Evolutionary conservation across 2,888 invertebrate genomes (phyloP).

Genomic region (Stenodera caucasica): DNA sequence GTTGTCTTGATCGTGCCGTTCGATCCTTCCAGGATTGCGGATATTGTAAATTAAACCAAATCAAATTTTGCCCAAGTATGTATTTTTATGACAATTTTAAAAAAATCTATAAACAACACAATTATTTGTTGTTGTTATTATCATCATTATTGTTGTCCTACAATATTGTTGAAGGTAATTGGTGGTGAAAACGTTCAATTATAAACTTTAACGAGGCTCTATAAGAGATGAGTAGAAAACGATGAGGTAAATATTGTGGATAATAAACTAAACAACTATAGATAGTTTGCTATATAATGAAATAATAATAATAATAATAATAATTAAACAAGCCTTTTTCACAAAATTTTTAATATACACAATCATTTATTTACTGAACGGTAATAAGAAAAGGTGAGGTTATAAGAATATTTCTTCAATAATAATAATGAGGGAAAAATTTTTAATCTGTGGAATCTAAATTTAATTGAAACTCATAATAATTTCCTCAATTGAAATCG

Average conservation of each 20-base stretch:
- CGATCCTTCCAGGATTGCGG: conserved; percentile 30
- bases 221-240: neutral
- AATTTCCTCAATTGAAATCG: too few species aligned
- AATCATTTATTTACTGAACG: neutral
- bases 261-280: conserved; percentile 1
- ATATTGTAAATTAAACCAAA: conserved; percentile 30
- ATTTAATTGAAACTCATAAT: neutral
- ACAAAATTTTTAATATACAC: neutral
- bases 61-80: conserved; percentile 22
- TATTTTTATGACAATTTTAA: too few species aligned
- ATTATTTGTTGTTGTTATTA: neutral
- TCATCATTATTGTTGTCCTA: neutral
- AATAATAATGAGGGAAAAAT: too few species aligned
- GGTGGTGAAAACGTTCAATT: conserved; percentile 5
- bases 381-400: neutral
- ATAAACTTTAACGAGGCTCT: neutral
- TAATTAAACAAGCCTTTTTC: neutral
- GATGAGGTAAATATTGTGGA: neutral
- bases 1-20: conserved; percentile 24
- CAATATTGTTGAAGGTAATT: neutral
- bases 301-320: too few species aligned
- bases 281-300: neutral
- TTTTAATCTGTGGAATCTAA: too few species aligned
- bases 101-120: too few species aligned
- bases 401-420: neutral